Conservation (phyloP, 2,888 invertebrate genomes). For the Volucella inflata region DNA sequence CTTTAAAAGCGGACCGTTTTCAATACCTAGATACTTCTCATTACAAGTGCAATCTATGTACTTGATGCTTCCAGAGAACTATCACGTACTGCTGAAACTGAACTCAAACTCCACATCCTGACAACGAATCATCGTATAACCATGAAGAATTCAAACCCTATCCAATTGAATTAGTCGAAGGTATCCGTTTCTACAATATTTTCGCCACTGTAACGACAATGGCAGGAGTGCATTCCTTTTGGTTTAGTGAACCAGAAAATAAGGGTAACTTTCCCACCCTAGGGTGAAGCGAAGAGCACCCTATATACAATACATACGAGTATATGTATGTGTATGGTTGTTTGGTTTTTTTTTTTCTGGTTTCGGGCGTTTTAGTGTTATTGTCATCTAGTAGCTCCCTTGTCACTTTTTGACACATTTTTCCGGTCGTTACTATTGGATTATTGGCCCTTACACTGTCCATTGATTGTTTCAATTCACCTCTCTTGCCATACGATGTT, state of each 20-base stretch:
- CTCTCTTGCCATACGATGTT: constrained; percentile 12
- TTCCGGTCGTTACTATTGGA: constrained; percentile 46
- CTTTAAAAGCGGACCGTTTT: too few relatives aligned
- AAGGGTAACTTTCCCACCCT: constrained; percentile 13
- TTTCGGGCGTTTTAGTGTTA: constrained; percentile 37
- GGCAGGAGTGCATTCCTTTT: constrained; percentile 10
- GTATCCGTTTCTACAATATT: too few relatives aligned
- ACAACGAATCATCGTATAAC: not conserved
- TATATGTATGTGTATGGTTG: too few relatives aligned
- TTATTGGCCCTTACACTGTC: constrained; percentile 30
- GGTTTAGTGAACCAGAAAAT: constrained; percentile 59
- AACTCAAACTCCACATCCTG: too few relatives aligned
- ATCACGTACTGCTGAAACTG: too few relatives aligned
- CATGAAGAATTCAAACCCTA: not conserved
- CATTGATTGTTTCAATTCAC: constrained; percentile 59
- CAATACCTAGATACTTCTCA: too few relatives aligned
- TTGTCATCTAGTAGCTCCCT: constrained; percentile 18
- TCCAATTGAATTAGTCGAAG: not conserved
- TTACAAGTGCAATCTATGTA: too few relatives aligned
- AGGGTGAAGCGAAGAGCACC: too few relatives aligned
- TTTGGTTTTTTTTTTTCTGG: not conserved
- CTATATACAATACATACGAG: too few relatives aligned
- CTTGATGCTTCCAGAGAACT: too few relatives aligned
- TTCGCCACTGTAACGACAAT: too few relatives aligned
- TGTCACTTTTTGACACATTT: constrained; percentile 51